Percentiles rank a stretch among this genome's conserved stretches.
Evolutionary conservation across 2,888 invertebrate species (phyloP).

Genomic region (Tinea semifulvella): DNA sequence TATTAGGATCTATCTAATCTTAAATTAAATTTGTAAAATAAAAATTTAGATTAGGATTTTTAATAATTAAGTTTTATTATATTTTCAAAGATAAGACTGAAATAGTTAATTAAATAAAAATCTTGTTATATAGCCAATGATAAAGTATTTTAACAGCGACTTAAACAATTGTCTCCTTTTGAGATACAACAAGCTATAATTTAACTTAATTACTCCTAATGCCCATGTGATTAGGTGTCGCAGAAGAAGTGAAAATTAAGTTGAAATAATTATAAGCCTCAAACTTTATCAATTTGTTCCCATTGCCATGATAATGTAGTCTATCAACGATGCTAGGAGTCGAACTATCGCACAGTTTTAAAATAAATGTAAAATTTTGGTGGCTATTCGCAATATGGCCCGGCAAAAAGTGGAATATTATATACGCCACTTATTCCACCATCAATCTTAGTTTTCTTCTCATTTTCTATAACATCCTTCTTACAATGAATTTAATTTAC

Average conservation of each 20-base stretch:
- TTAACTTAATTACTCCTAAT: not conserved
- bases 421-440: conserved; percentile 23
- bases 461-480: conserved; percentile 32
- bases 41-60: too few species aligned
- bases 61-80: too few species aligned
- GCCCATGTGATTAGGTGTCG: conserved; percentile 2
- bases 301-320: not conserved
- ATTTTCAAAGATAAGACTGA: too few species aligned
- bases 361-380: conserved; percentile 30
- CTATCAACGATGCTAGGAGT: not conserved
- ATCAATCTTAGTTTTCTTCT: conserved; percentile 22
- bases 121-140: too few species aligned
- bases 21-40: too few species aligned
- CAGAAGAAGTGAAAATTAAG: conserved; percentile 2
- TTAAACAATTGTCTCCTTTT: too few species aligned
- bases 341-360: conserved; percentile 23
- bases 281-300: not conserved
- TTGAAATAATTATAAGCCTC: not conserved
- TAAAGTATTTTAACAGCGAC: too few species aligned
- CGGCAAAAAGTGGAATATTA: conserved; percentile 24
- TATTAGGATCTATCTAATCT: too few species aligned
- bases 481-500: conserved; percentile 37
- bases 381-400: conserved; percentile 43
- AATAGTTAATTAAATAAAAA: too few species aligned
- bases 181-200: not conserved